Evolutionary conservation across 2,113 vertebrate genomes (phyloP).

Genomic region (Lethenteron reissneri): DNA sequence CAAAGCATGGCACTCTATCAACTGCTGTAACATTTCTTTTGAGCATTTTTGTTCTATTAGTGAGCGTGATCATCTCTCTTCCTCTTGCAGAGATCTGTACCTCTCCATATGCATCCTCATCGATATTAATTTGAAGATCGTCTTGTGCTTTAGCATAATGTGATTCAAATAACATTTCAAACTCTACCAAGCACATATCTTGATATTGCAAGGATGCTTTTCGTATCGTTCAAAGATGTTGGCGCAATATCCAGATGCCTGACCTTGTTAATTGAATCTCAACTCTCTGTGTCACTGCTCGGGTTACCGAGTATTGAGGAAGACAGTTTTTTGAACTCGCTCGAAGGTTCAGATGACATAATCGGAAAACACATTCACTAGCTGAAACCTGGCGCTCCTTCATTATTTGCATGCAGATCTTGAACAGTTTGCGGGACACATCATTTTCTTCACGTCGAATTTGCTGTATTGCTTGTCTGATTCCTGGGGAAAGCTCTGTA

Average conservation of each 20-base stretch:
- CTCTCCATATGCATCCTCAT: neutral
- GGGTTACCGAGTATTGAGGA: neutral
- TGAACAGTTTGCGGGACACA: neutral
- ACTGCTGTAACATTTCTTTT: neutral
- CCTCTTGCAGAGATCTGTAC: neutral
- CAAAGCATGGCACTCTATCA: neutral
- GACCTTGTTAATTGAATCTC: neutral
- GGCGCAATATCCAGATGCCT: neutral
- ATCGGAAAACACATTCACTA: neutral
- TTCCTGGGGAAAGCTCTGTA: neutral
- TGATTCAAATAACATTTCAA: neutral
- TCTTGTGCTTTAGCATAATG: neutral
- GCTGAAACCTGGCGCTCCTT: neutral
- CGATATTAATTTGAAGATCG: neutral
- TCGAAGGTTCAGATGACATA: neutral
- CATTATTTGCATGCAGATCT: neutral
- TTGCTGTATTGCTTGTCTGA: neutral
- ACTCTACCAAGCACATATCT: neutral
- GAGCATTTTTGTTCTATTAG: neutral
- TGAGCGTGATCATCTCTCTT: neutral
- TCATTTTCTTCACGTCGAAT: neutral
- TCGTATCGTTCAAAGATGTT: neutral
- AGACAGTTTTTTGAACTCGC: neutral
- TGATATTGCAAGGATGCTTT: neutral
- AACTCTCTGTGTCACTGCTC: neutral